Percentiles rank a stretch among this genome's conserved stretches.
phyloP scores from a whole-genome alignment of 2,888 invertebrate species.

The Pristionchus exspectatus region DNA sequence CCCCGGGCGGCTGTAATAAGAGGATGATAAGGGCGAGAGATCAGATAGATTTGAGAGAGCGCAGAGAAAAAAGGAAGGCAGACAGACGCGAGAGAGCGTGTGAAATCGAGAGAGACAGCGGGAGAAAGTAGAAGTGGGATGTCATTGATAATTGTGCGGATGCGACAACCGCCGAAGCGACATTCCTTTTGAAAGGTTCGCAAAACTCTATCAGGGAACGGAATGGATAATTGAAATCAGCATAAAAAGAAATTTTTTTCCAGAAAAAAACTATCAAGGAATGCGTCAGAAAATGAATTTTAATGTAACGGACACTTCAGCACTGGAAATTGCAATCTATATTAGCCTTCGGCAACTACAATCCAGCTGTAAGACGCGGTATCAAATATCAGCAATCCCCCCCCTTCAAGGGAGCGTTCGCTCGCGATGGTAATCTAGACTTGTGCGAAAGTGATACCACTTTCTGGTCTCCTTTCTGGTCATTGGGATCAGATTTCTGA shows the following conservation, averaged over 20 bases:
- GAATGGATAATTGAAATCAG: too few species aligned
- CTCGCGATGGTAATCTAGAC: not conserved
- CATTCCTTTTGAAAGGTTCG: constrained; percentile 9
- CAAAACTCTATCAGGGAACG: not conserved
- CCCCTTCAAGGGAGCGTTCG: not conserved
- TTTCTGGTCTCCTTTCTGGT: not conserved
- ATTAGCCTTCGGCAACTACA: not conserved
- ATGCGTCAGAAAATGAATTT: not conserved
- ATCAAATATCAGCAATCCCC: not conserved
- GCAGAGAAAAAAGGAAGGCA: not conserved
- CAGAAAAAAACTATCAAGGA: not conserved
- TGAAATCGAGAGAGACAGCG: not conserved
- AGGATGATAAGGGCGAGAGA: constrained; percentile 46
- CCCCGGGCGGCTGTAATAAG: constrained; percentile 40
- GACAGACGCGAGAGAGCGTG: not conserved
- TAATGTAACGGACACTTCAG: too few species aligned
- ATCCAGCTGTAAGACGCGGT: not conserved
- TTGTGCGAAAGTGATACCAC: not conserved
- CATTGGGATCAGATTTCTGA: too few species aligned
- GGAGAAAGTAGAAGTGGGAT: constrained; percentile 11
- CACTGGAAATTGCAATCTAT: not conserved
- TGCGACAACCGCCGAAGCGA: not conserved
- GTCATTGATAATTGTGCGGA: constrained; percentile 44
- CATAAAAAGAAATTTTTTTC: not conserved
- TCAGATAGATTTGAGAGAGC: not conserved